Evolutionary conservation across 1,140 invertebrate genomes (phyloP).

Genomic region (Diachasma alloeum): DNA sequence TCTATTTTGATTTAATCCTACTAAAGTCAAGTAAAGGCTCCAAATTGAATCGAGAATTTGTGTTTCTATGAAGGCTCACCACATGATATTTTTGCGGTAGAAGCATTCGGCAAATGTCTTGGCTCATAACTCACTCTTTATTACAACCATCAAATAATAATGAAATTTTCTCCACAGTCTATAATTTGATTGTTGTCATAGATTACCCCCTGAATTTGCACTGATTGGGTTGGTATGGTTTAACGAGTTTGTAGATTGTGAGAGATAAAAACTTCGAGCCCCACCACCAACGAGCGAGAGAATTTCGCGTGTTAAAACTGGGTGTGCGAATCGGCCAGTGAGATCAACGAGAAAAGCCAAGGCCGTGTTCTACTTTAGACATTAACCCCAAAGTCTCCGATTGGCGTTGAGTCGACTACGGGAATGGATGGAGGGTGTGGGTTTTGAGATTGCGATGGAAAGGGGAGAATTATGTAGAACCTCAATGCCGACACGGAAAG

Average conservation of each 20-base stretch:
- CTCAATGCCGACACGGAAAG: neutral
- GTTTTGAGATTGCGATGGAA: conserved; percentile 16
- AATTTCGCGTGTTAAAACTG: neutral
- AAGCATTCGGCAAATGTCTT: neutral
- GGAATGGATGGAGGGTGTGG: neutral
- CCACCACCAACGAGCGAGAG: neutral
- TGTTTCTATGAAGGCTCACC: no score
- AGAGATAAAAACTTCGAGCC: neutral
- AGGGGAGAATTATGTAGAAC: neutral
- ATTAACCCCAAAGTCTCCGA: neutral
- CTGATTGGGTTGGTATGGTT: conserved; percentile 5
- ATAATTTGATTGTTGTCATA: conserved; percentile 8
- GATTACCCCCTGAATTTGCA: neutral
- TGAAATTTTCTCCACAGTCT: neutral
- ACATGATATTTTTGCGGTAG: no score
- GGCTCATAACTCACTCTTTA: neutral
- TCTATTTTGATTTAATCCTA: no score
- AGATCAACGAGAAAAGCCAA: conserved; percentile 6
- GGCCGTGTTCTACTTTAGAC: conserved; percentile 8
- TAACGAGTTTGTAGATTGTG: conserved; percentile 6
- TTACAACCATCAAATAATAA: neutral
- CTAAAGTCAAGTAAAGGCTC: no score
- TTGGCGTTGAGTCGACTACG: neutral
- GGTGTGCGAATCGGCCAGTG: neutral
- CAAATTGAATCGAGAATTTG: no score